Base-by-base conservation (phyloP, 2,797 vertebrate species). In the Cetoscarus ocellatus region DNA sequence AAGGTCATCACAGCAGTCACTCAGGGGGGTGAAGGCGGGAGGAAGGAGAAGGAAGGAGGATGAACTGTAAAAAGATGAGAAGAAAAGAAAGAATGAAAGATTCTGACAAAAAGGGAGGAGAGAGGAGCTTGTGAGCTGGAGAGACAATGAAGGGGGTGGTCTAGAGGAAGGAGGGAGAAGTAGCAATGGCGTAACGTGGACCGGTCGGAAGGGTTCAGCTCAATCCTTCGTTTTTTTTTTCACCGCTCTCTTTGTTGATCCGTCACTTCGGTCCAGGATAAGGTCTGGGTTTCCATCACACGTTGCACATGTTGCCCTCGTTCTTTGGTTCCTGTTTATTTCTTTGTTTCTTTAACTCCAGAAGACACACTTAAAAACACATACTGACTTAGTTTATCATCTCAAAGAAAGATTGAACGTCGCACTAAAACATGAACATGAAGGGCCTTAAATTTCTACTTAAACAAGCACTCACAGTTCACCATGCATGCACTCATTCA, bases 171-270 rank as follows among this genome's bases (percentile, higher is more conserved):
- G 73, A 77, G 42, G 61, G 35, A 77, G 66, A 11, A 49, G 39
- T 5, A 49, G 72, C 40, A 74, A 85, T 83, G 84, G 67, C 19
- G 39, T 49, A 43, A 18, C 48, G 53, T 19, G 40, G 60, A 51
- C 75, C 74, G 1, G 80, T 84, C 65, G 64, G 79, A 88, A 84
- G 77, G 43, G 51, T 60, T 27, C 42, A 58, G 64, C 65, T 77
- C 69, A 73, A 18, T 53, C 70, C 27, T 63, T 81, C 77, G 70
- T 84, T 56, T 68, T 77, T 56, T 68, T 77, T 75, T 81, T 81
- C 71, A 67, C 73, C 76, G 61, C 64, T 85, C 61, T 74, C 75
- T 87, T 86, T 94, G 83, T 85, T 40, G 60, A 79, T 48, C 36
- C 42, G 11, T 64, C 68, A 53, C 66, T 54, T 47, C 19, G 49